Percentiles rank a stretch among this genome's conserved stretches.
Evolutionary conservation across 2,888 invertebrate genomes (phyloP).

Genomic region (Tenthredo livida): DNA sequence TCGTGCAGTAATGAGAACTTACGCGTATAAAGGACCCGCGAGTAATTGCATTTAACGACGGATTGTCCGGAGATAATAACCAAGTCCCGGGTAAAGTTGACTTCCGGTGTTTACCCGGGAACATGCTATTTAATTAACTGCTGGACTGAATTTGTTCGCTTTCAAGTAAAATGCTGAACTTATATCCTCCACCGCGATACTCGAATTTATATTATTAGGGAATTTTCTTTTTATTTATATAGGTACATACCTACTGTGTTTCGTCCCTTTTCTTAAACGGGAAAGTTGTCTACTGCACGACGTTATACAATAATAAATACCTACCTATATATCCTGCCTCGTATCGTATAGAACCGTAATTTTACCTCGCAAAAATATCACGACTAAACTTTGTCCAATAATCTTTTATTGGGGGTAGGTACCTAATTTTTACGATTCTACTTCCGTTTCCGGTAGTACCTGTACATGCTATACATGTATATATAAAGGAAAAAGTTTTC

Average conservation of each 20-base stretch:
- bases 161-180: background rate
- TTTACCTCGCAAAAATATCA: conserved; percentile 17
- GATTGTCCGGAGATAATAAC: conserved; percentile 29
- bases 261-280: background rate
- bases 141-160: background rate
- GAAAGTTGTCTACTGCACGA: background rate
- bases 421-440: conserved; percentile 46
- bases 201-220: background rate
- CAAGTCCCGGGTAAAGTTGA: conserved; percentile 12
- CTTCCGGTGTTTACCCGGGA: conserved; percentile 13
- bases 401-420: conserved; percentile 45
- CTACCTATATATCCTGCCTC: background rate
- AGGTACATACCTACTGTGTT: too few relatives aligned
- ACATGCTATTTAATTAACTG: conserved; percentile 18
- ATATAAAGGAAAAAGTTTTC: conserved; percentile 5
- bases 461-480: background rate
- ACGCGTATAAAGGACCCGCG: conserved; percentile 3
- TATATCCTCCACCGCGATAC: background rate
- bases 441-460: conserved; percentile 40
- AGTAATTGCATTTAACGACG: conserved; percentile 28
- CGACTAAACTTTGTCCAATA: conserved; percentile 43
- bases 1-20: conserved; percentile 18
- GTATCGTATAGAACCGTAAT: background rate
- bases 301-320: background rate
- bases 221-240: background rate